Base-by-base conservation (phyloP, 2,797 vertebrate species). In the Vespertilio murinus region DNA sequence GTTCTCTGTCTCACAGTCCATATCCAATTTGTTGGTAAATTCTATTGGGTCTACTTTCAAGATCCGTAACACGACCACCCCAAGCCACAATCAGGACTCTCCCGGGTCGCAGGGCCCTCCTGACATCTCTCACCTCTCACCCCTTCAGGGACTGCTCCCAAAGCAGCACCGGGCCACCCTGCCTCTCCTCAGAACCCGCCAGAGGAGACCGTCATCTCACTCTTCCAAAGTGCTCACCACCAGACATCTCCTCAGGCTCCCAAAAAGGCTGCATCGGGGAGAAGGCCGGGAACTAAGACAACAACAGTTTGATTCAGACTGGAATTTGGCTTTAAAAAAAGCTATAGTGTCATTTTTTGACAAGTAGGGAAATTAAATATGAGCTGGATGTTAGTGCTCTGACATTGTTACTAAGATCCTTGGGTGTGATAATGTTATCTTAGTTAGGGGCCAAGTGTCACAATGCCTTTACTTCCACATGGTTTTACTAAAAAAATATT, bases 31-130 rank as follows among this genome's bases (percentile, higher is more conserved):
- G 35, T 33, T 38, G 5, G 49, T 38, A 70, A 79, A 83, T 69
- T 56, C 35, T 45, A 10, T 1, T 73, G 65, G 70, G 22, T 67
- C 47, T 71, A 8, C 42, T 56, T 89, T 81, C 52, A 65, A 90
- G 71, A 52, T 4, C 49, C 30, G n/a, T 49, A 67, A 33, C 4
- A 69, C 3, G 9, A 87, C 7, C 5, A 1, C 23, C 14, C n/a
- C 59, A 64, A 45, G 52, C 33, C 64, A 73, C 2, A 2, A 52
- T 22, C 30, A 30, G 59, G 71, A 64, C 49, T 22, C 25, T 45
- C 30, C 25, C 0, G 4, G 30, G 18, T 5, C 3, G 4, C 11
- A 40, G 8, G 2, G 9, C 25, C 14, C 25, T 20, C 2, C 35
- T 1, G 13, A 28, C 38, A 1, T 52, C 67, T 69, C 59, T 64